Evolutionary conservation across 2,797 vertebrate species (phyloP), one percentile per base, ranked within the genome.

Genomic region (Adrianichthys oophorus): DNA sequence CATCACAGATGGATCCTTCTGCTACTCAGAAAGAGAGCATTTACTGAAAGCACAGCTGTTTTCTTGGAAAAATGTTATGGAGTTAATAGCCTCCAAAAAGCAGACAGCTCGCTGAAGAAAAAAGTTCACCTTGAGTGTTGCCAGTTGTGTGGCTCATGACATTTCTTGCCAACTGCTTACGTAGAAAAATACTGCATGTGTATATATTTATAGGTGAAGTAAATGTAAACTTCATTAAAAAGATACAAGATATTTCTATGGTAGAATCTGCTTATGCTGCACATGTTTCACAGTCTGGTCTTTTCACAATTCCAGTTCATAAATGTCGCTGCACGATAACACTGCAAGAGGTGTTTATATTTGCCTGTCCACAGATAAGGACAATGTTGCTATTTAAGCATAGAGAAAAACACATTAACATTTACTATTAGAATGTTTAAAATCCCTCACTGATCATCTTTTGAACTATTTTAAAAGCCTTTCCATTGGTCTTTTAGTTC

Each of bases 41-140:
- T 59, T 1, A n/a, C 14, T 24, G 37, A 58, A 56, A 46, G n/a
- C 26, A 50, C 8, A 37, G 18, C 6, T 48, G 15, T 43, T 51
- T 71, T 48, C 21, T 19, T 57, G 42, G 37, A 29, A 51, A 48
- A 21, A 43, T 48, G 52, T 44, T 55, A 58, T 49, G 66, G 21
- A 4, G 37, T 48, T 42, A 44, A 23, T 66, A 67, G 63, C 5
- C 58, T 47, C 29, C 40, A 47, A 48, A 17, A 37, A 32, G 12
- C 18, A 24, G 52, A 32, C 46, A 41, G 24, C 17, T 44, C 41
- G 56, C 10, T 59, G 29, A 32, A 44, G 46, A 37, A 68, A 63
- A 24, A 45, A 52, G 26, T 69, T 51, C 40, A 51, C 52, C 32
- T 69, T 13, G 3, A 13, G 41, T 51, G 47, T 46, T 14, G 40